These are phyloP conservation scores for Parambassis ranga DNA, from an alignment of 2,797 vertebrate genomes.

Conservation along the genomic window DNA sequence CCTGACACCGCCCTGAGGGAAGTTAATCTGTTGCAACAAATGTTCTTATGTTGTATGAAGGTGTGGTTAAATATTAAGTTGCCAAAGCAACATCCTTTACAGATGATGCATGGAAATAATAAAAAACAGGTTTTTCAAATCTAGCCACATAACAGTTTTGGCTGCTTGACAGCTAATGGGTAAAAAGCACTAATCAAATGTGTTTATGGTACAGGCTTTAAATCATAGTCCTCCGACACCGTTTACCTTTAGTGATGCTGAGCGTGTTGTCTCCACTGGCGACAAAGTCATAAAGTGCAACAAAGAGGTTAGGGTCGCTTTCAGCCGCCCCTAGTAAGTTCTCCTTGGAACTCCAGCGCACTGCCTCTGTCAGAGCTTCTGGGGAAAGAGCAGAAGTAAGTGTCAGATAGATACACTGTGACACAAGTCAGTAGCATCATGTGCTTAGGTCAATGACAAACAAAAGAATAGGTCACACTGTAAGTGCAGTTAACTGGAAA, in stretches of 20 bases:
- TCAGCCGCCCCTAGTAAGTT: slow-evolving; percentile 96
- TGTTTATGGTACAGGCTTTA: too few species aligned
- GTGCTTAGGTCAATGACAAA: background rate
- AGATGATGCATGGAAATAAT: background rate
- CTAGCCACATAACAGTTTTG: background rate
- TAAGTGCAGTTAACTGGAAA: background rate
- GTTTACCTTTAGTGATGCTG: slow-evolving; percentile 98
- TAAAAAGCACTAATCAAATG: background rate
- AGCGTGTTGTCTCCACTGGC: slow-evolving; percentile 99
- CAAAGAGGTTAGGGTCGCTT: slow-evolving; percentile 98
- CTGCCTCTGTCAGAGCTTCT: slow-evolving; percentile 97
- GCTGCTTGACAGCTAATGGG: background rate
- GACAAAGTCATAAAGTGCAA: slow-evolving; percentile 99
- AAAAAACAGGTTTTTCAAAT: background rate
- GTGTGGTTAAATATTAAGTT: slow-evolving; percentile 6
- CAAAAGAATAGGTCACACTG: background rate
- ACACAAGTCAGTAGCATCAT: background rate
- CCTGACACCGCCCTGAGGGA: background rate
- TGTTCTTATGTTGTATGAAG: background rate
- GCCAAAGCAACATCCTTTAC: background rate
- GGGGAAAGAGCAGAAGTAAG: slow-evolving; percentile 35
- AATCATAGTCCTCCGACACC: background rate
- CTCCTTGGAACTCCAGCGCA: slow-evolving; percentile 99
- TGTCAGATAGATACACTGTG: background rate
- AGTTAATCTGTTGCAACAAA: slow-evolving; percentile 15